Conservation (phyloP, 2,888 invertebrate genomes). For the Erpobdella octoculata region DNA sequence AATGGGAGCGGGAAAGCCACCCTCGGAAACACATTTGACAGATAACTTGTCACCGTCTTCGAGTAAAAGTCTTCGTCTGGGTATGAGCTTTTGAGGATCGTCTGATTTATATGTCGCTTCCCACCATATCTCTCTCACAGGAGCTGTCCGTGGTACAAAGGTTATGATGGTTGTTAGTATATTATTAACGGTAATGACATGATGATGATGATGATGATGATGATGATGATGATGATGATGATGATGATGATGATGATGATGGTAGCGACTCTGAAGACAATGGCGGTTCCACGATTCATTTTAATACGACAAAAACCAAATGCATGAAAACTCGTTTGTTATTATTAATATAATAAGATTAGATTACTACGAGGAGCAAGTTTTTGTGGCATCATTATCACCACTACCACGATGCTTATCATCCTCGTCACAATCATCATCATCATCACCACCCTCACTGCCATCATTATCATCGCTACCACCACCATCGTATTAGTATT, state of each 20-base stretch:
- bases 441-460: background rate
- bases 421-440: background rate
- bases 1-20: background rate
- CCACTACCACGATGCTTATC: background rate
- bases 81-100: background rate
- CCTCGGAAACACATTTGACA: background rate
- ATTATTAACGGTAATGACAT: no score
- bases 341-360: background rate
- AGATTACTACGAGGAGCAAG: background rate
- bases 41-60: background rate
- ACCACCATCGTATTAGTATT: background rate
- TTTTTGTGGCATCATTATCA: background rate
- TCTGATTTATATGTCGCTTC: background rate
- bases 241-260: background rate
- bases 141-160: no score
- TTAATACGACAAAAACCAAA: background rate
- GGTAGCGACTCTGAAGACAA: background rate
- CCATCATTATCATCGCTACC: background rate
- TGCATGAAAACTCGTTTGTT: background rate
- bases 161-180: no score
- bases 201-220: no score
- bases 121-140: background rate
- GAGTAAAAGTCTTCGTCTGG: background rate
- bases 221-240: background rate
- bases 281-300: no score